Evolutionary conservation across 2,888 invertebrate species (phyloP).

Genomic region (Steromphala cineraria): DNA sequence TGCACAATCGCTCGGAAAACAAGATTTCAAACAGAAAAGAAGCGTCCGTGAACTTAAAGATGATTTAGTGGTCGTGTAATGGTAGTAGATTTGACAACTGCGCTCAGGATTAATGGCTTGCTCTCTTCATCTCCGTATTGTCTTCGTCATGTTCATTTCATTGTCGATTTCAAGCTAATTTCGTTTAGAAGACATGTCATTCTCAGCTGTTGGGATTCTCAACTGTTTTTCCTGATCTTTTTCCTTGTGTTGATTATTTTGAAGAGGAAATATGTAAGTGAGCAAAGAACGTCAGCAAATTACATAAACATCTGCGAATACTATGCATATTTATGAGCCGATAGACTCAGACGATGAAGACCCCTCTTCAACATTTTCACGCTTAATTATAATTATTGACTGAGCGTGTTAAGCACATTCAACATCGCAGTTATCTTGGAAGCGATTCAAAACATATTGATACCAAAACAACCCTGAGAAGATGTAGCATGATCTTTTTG

Average conservation of each 20-base stretch:
- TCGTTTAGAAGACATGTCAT: neutral
- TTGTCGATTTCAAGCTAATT: neutral
- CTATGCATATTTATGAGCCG: neutral
- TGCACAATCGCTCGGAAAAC: conserved; percentile 1
- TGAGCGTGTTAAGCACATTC: too few relatives aligned
- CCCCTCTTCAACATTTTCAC: neutral
- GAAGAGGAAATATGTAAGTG: conserved; percentile 18
- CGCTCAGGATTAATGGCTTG: neutral
- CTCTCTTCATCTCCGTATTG: neutral
- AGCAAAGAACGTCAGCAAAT: neutral
- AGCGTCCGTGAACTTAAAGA: neutral
- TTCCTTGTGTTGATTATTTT: conserved; percentile 14
- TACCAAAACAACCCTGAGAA: too few relatives aligned
- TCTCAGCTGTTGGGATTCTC: neutral
- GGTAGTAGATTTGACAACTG: conserved; percentile 4
- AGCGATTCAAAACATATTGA: too few relatives aligned
- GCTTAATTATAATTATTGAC: neutral
- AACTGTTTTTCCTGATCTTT: neutral
- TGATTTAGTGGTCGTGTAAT: neutral
- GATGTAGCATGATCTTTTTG: too few relatives aligned
- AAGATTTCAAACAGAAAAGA: conserved; percentile 5
- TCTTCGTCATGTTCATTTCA: neutral
- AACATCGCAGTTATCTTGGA: too few relatives aligned
- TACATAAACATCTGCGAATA: conserved; percentile 8
- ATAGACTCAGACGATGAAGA: neutral